These are phyloP conservation scores for Hypsopygia costalis DNA, from an alignment of 2,888 invertebrate species.

Conservation along the genomic window DNA sequence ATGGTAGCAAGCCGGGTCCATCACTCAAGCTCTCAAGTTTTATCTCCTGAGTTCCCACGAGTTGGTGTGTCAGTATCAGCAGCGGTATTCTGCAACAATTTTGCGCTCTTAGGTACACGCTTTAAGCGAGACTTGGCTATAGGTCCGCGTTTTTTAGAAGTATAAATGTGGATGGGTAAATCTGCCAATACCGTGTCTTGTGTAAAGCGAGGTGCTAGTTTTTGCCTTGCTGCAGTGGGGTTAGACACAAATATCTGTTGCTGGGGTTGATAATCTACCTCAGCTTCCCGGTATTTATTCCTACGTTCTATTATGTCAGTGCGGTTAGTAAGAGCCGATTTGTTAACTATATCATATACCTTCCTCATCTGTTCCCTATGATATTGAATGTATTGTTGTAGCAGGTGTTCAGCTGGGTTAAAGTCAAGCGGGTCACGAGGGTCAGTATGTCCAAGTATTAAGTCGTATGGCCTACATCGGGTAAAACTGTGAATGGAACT, in stretches of 20 bases:
- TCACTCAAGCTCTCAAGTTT: constrained; percentile 19
- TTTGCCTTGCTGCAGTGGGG: constrained; percentile 21
- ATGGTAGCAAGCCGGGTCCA: constrained; percentile 21
- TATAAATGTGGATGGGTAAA: constrained; percentile 27
- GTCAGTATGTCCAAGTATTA: too few species aligned
- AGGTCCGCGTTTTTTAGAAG: constrained; percentile 20
- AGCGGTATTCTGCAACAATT: constrained; percentile 25
- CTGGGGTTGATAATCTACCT: constrained; percentile 14
- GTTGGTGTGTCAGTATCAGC: constrained; percentile 9
- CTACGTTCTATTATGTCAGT: constrained; percentile 8
- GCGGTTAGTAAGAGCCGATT: constrained; percentile 12
- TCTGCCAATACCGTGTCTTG: constrained; percentile 22
- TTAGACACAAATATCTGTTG: constrained; percentile 21
- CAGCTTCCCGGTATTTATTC: constrained; percentile 8
- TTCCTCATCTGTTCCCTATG: constrained; percentile 1
- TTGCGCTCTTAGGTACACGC: constrained; percentile 16
- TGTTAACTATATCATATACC: constrained; percentile 20
- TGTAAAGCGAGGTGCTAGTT: constrained; percentile 23
- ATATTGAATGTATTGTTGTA: too few species aligned
- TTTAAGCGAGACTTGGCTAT: constrained; percentile 22
- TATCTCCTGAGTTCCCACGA: constrained; percentile 18
- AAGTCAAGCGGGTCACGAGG: too few species aligned
- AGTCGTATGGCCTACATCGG: too few species aligned
- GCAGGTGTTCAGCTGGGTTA: too few species aligned
- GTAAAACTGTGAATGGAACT: too few species aligned